These are phyloP conservation scores for Allophyes oxyacanthae DNA, from an alignment of 2,888 invertebrate genomes.

Conservation along the genomic window DNA sequence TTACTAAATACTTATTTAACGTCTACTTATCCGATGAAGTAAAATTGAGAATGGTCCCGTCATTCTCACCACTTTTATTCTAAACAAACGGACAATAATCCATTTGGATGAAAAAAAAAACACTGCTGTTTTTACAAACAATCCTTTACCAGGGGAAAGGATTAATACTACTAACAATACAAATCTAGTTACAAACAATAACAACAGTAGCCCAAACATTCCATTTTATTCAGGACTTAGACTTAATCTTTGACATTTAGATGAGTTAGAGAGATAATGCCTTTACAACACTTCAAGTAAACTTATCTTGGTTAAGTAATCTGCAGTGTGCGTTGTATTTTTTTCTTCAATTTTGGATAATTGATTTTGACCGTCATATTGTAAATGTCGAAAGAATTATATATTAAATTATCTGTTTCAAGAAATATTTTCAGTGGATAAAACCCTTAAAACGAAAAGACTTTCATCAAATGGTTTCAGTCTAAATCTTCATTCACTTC, in stretches of 20 bases:
- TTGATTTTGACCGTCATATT: conserved; percentile 61
- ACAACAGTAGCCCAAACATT: conserved; percentile 77
- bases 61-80: conserved; percentile 5
- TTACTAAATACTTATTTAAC: background rate
- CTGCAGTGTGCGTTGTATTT: conserved; percentile 63
- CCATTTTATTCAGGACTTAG: conserved; percentile 64
- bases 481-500: conserved; percentile 3
- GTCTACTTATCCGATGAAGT: conserved; percentile 2
- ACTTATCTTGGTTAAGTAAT: conserved; percentile 76
- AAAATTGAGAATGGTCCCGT: conserved; percentile 2
- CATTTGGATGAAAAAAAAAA: conserved; percentile 11
- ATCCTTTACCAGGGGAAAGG: conserved; percentile 76
- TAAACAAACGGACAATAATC: conserved; percentile 10
- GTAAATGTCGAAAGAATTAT: conserved; percentile 25
- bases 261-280: conserved; percentile 72
- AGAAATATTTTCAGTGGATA: conserved; percentile 1
- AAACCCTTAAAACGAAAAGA: background rate
- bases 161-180: conserved; percentile 76
- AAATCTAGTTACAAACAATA: conserved; percentile 81
- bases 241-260: conserved; percentile 70
- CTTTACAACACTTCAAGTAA: conserved; percentile 66
- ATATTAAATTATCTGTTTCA: conserved; percentile 7
- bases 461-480: background rate
- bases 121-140: conserved; percentile 55
- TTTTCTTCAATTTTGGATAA: conserved; percentile 52